Conservation (phyloP, 2,888 invertebrate genomes). For the Drosophila austrosaltans region DNA sequence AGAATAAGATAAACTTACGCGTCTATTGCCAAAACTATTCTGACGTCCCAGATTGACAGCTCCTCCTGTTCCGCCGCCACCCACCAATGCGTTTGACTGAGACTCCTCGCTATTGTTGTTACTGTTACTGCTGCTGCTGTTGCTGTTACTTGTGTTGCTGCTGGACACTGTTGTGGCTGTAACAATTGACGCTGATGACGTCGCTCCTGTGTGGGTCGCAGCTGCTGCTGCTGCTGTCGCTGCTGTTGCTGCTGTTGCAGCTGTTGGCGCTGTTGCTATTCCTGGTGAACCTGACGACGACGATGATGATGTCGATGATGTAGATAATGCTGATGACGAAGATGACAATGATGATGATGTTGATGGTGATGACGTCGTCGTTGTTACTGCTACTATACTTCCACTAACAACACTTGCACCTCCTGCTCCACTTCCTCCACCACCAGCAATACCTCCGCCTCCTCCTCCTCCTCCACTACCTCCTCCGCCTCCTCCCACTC, state of each 20-base stretch:
- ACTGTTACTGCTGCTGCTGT: slow-evolving; percentile 46
- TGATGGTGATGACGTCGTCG: slow-evolving; percentile 46
- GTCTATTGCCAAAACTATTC: slow-evolving; percentile 83
- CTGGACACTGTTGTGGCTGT: slow-evolving; percentile 11
- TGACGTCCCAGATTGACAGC: slow-evolving; percentile 79
- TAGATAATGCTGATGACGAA: slow-evolving; percentile 19
- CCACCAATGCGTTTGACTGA: slow-evolving; percentile 11
- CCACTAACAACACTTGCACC: neutral
- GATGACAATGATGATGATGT: slow-evolving; percentile 22
- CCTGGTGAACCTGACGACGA: slow-evolving; percentile 30
- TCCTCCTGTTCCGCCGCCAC: slow-evolving; percentile 19
- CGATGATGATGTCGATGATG: slow-evolving; percentile 41
- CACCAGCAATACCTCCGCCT: neutral
- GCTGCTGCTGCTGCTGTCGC: slow-evolving; percentile 38
- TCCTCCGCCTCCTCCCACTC: slow-evolving; percentile 23
- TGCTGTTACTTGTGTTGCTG: slow-evolving; percentile 32
- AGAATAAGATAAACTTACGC: slow-evolving; percentile 78
- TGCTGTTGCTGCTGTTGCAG: slow-evolving; percentile 29
- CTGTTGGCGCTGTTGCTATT: slow-evolving; percentile 19
- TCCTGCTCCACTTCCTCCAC: neutral
- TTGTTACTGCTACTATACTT: neutral
- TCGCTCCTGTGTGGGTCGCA: slow-evolving; percentile 24
- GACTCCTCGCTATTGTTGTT: slow-evolving; percentile 72
- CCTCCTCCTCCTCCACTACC: slow-evolving; percentile 6
- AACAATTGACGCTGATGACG: slow-evolving; percentile 12